A percentile compares a stretch with the other conserved stretches of the same genome.
Evolutionary conservation across 2,113 vertebrate species (phyloP).

Genomic region (Poecilia latipinna): DNA sequence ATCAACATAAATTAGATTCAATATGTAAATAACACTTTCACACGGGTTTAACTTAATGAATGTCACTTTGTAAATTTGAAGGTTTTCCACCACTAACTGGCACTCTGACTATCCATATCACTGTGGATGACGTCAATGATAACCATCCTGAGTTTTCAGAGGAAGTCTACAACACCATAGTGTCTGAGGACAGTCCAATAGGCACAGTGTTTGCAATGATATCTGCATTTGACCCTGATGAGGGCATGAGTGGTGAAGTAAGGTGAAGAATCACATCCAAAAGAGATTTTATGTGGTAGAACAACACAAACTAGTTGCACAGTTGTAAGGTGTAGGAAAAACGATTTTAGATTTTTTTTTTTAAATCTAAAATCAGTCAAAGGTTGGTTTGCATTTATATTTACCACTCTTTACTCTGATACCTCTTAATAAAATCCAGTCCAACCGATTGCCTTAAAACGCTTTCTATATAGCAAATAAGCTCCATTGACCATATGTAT

Average conservation of each 20-base stretch:
- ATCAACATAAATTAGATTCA: not conserved
- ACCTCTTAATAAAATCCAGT: not conserved
- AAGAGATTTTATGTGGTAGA: not conserved
- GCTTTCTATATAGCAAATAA: too few species aligned
- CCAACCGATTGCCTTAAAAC: not conserved
- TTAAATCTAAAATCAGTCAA: too few species aligned
- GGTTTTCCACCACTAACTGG: constrained; percentile 75
- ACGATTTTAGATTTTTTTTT: too few species aligned
- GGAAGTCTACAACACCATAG: constrained; percentile 62
- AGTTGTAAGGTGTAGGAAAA: too few species aligned
- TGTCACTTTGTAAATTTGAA: constrained; percentile 46
- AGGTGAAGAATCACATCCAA: constrained; percentile 52
- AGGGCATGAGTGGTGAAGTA: constrained; percentile 72
- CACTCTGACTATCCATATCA: constrained; percentile 69
- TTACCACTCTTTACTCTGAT: not conserved
- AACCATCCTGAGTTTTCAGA: constrained; percentile 73
- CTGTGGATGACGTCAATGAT: constrained; percentile 82
- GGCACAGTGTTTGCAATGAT: constrained; percentile 74
- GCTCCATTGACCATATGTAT: too few species aligned
- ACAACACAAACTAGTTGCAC: not conserved
- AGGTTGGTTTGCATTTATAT: not conserved
- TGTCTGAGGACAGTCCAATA: constrained; percentile 72
- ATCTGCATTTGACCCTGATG: constrained; percentile 73
- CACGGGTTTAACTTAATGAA: constrained; percentile 4
- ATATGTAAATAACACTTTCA: not conserved